Evolutionary conservation across 2,113 vertebrate genomes (phyloP).

Genomic region (Saguinus imperator): DNA sequence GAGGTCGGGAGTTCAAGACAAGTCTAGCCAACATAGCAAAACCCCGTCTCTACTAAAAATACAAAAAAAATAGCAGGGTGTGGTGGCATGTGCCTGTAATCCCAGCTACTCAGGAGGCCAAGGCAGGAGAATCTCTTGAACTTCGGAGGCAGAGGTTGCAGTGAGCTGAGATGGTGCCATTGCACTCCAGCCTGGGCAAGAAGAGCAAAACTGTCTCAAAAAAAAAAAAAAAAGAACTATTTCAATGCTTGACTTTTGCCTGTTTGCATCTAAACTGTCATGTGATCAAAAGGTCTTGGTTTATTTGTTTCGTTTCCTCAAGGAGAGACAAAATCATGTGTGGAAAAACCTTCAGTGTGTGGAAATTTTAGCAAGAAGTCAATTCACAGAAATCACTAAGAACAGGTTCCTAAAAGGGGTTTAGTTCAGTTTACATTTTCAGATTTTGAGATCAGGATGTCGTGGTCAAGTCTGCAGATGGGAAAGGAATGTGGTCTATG

Average conservation of each 20-base stretch:
- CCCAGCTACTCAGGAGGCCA: too few species aligned
- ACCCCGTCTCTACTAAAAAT: too few species aligned
- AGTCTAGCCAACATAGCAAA: too few species aligned
- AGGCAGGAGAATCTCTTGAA: too few species aligned
- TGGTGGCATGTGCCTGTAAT: too few species aligned
- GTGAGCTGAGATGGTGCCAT: too few species aligned
- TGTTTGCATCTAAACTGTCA: slow-evolving; percentile 34
- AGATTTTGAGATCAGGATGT: slow-evolving; percentile 67
- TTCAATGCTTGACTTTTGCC: slow-evolving; percentile 7
- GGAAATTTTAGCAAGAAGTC: slow-evolving; percentile 60
- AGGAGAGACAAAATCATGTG: neutral
- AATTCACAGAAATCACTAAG: slow-evolving; percentile 38
- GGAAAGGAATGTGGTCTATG: slow-evolving; percentile 64
- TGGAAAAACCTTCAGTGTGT: slow-evolving; percentile 9
- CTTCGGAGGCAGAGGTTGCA: too few species aligned
- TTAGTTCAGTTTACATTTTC: slow-evolving; percentile 54
- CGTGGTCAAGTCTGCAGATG: slow-evolving; percentile 63
- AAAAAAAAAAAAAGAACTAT: neutral
- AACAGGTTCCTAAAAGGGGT: slow-evolving; percentile 22
- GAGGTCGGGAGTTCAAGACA: too few species aligned
- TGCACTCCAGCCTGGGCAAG: too few species aligned
- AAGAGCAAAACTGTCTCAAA: too few species aligned
- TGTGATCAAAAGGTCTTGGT: neutral
- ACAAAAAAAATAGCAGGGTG: too few species aligned
- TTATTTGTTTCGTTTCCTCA: slow-evolving; percentile 65